Evolutionary conservation across 2,113 vertebrate genomes (phyloP).

Genomic region (Smithornis capensis): DNA sequence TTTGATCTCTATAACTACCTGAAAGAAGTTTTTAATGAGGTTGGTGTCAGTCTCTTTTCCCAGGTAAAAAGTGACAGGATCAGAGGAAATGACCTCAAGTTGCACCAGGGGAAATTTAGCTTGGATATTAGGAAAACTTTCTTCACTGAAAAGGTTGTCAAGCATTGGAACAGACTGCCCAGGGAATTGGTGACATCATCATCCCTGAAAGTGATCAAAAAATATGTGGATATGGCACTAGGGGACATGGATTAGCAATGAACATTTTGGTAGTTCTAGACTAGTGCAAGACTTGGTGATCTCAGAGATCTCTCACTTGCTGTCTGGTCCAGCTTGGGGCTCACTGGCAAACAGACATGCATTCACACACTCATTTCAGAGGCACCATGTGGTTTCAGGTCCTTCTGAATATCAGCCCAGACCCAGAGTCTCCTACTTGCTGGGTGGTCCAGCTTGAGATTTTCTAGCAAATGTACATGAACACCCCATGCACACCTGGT

Average conservation of each 20-base stretch:
- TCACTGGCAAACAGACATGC: background rate
- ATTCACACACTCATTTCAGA: background rate
- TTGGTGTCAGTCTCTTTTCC: background rate
- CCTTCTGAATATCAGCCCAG: background rate
- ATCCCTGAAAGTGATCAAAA: background rate
- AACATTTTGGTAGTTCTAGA: background rate
- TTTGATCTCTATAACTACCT: background rate
- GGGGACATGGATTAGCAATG: background rate
- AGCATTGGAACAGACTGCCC: background rate
- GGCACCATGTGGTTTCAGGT: background rate
- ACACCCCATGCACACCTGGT: fast-evolving
- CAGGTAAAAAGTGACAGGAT: background rate
- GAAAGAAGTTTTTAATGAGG: background rate
- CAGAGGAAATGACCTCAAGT: background rate
- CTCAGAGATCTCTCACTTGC: background rate
- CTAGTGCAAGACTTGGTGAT: background rate
- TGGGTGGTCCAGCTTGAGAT: background rate
- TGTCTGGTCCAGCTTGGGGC: background rate
- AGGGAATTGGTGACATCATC: background rate
- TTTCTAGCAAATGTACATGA: background rate
- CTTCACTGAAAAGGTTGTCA: background rate
- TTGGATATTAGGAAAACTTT: background rate
- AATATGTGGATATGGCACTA: background rate
- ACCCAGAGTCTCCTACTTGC: background rate
- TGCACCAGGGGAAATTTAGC: background rate